Percentiles rank a stretch among this genome's conserved stretches.
phyloP scores from a whole-genome alignment of 2,113 vertebrate species.

The Labeo rohita region DNA sequence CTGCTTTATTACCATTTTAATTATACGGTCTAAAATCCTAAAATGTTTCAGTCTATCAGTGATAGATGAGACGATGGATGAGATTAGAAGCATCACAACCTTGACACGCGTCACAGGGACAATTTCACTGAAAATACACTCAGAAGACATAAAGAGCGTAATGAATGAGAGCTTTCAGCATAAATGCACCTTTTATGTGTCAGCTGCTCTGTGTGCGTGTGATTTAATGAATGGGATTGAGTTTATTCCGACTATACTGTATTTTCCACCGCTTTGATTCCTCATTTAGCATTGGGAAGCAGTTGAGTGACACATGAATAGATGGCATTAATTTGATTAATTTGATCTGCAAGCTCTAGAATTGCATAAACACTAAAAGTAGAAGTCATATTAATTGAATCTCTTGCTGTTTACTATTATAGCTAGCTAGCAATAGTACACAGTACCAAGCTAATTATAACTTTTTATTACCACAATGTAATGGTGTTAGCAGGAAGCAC shows the following conservation, averaged over 20 bases:
- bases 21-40: background rate
- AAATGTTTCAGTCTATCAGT: background rate
- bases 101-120: background rate
- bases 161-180: background rate
- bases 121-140: background rate
- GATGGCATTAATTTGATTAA: background rate
- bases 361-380: background rate
- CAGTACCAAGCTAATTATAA: background rate
- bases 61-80: background rate
- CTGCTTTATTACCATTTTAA: constrained; percentile 8
- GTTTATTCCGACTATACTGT: background rate
- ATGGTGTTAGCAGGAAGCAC: background rate
- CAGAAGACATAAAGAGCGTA: background rate
- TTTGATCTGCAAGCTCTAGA: background rate
- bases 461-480: background rate
- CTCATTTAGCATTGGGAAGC: background rate
- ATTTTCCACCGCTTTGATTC: background rate
- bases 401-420: background rate
- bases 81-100: background rate
- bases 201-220: background rate
- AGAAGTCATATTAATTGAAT: background rate
- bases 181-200: background rate
- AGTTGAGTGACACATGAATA: background rate
- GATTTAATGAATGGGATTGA: background rate
- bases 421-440: background rate